Base-by-base conservation (phyloP, 2,888 invertebrate species). In the Eumerus sabulonum region DNA sequence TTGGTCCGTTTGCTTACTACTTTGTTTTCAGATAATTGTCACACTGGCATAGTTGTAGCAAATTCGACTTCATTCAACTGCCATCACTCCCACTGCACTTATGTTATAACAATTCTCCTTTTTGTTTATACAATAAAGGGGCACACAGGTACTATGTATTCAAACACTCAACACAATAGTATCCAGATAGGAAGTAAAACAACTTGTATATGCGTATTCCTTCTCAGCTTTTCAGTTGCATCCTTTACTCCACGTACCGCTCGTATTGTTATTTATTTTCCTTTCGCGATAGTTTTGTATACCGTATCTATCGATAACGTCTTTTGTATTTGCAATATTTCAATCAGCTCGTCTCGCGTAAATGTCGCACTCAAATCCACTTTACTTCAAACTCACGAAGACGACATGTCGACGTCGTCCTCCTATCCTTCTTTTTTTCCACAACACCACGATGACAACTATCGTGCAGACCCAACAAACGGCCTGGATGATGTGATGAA, bases 321-420 rank as follows among this genome's bases (percentile, higher is more conserved):
- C n/a, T 13, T n/a, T 11, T 35, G 54, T 64, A 17, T n/a, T 11
- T 35, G 54, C 59, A 48, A 40, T 56, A 62, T 62, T 57, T 67
- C 57, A 51, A 45, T 57, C 62, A 77, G 60, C 48, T 82, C 82
- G 53, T 57, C 74, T 50, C 77, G 77, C 77, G 60, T 81, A 74
- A 81, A 76, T 64, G 82, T 48, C 60, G 35, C 64, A 77, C 64
- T 82, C 72, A 38, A 76, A 60, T 62, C 51, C 51, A 54, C 17
- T 40, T 27, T 27, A 27, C 7, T 27, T 27, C 27, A 27, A 27
- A n/a, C n/a, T n/a, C 27, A 27, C 27, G n/a, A n/a, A n/a, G n/a
- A 27, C 7, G 27, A 27, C 27, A 27, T 7, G 27, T 7, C n/a
- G n/a, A n/a, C 27, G 27, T 27, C 27, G 27, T 27, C 27, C 27